Evolutionary conservation across 2,888 invertebrate species (phyloP), one percentile per base, ranked within the genome.

Genomic region (Dryobota labecula): DNA sequence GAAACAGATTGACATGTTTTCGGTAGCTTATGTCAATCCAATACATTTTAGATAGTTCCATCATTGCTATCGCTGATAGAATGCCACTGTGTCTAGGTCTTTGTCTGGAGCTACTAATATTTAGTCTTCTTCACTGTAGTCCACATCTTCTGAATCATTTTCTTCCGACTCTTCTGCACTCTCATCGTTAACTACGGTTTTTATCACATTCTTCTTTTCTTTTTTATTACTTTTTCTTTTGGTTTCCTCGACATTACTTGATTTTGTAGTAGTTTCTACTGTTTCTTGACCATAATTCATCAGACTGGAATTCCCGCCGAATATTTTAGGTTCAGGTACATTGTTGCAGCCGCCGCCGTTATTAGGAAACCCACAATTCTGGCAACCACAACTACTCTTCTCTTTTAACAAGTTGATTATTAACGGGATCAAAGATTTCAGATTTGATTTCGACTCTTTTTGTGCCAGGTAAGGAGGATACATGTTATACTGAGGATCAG

Each of bases 401-500:
- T 95, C 95, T 77, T 91, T 92, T 36, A 95, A 63, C 58, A 95
- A 82, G 75, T 92, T 91, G 18, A 95, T 82, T 78, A 95, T 88
- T n/a, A 95, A 83, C 1, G 95, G 95, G 3, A 95, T 85, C 36
- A 95, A 78, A 30, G 90, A 70, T 84, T 94, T 94, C 38, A 94
- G 87, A 78, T 79, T 91, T 1, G 91, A 89, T 86, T 92, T 88
- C 24, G 92, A 80, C 60, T 82, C 79, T 70, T 79, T 79, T 67
- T 86, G 71, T 71, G 84, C 30, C 70, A 63, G 70, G 80, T 82
- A 63, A 70, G 81, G 45, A 72, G 81, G 68, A 80, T 76, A 58
- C 77, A 83, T 64, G 65, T 69, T 60, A 65, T 78, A 82, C 33
- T 82, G 83, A 38, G 78, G 66, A 18, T 76, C 75, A 8, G 70